Percentiles rank a stretch among this genome's conserved stretches.
phyloP scores from a whole-genome alignment of 2,888 invertebrate genomes.

The Quadroppia sp. region DNA sequence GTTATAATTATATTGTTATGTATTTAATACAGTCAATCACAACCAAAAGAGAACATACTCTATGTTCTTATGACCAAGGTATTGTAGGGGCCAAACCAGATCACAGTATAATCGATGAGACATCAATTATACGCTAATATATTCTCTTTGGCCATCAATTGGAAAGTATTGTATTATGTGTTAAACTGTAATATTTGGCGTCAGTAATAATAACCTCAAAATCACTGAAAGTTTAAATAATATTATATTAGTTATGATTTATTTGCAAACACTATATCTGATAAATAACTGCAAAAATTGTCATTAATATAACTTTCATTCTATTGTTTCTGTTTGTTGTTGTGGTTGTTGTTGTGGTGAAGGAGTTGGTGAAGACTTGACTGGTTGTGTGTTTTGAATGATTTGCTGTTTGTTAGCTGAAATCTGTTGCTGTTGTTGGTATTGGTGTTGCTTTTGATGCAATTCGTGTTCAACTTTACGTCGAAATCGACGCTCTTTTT shows the following conservation, averaged over 20 bases:
- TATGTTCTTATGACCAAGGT: no score
- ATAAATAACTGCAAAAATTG: slow-evolving; percentile 27
- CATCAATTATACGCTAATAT: no score
- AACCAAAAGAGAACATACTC: no score
- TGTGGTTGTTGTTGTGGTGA: slow-evolving; percentile 22
- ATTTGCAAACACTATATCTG: slow-evolving; percentile 17
- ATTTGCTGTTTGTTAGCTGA: slow-evolving; percentile 25
- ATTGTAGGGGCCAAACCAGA: no score
- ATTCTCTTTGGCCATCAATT: no score
- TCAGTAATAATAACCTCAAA: slow-evolving; percentile 26
- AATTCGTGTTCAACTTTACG: slow-evolving; percentile 79
- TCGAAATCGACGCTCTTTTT: slow-evolving; percentile 77
- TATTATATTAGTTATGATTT: not conserved
- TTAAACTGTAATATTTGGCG: slow-evolving; percentile 12
- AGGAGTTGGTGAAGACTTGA: slow-evolving; percentile 21
- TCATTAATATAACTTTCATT: not conserved
- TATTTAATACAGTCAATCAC: no score
- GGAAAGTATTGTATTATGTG: no score
- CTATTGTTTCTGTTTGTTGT: slow-evolving; percentile 26
- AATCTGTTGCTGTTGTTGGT: slow-evolving; percentile 35
- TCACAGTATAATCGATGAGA: no score
- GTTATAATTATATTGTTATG: not conserved
- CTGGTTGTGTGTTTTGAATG: slow-evolving; percentile 36
- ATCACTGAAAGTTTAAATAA: slow-evolving; percentile 20
- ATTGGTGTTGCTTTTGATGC: slow-evolving; percentile 55